Conservation (phyloP, 2,888 invertebrate species). For the Cacoxenus indagator region DNA sequence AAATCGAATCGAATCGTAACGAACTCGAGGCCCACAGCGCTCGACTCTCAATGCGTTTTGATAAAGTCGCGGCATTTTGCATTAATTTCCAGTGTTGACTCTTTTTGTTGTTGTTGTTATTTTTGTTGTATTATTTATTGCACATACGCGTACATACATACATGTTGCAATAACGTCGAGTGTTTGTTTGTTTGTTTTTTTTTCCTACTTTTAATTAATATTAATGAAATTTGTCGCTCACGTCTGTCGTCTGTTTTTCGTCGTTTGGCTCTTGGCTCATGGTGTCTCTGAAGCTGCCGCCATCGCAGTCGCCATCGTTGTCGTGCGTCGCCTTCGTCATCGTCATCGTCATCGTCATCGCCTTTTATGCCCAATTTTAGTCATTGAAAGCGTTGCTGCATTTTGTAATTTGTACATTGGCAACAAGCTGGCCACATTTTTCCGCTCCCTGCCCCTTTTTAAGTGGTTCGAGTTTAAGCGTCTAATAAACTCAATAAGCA, state of each 20-base stretch:
- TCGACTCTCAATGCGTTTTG: constrained; percentile 50
- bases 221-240: constrained; percentile 44
- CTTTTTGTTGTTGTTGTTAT: not conserved
- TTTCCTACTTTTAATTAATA: constrained; percentile 55
- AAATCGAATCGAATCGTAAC: not conserved
- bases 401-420: not conserved
- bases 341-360: constrained; percentile 13
- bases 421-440: not conserved
- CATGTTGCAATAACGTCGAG: constrained; percentile 61
- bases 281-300: no score
- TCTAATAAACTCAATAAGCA: not conserved
- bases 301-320: constrained; percentile 27
- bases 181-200: not conserved
- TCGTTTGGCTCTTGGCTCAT: no score
- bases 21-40: not conserved
- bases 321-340: constrained; percentile 6
- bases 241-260: no score
- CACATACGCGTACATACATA: no score
- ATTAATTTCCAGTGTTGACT: constrained; percentile 49
- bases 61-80: constrained; percentile 61
- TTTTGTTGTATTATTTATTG: constrained; percentile 56
- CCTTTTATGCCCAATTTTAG: constrained; percentile 26
- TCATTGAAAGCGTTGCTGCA: not conserved
- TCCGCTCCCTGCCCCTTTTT: not conserved
- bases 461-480: not conserved